Evolutionary conservation across 2,113 vertebrate species (phyloP).

Genomic region (Empidonax traillii): DNA sequence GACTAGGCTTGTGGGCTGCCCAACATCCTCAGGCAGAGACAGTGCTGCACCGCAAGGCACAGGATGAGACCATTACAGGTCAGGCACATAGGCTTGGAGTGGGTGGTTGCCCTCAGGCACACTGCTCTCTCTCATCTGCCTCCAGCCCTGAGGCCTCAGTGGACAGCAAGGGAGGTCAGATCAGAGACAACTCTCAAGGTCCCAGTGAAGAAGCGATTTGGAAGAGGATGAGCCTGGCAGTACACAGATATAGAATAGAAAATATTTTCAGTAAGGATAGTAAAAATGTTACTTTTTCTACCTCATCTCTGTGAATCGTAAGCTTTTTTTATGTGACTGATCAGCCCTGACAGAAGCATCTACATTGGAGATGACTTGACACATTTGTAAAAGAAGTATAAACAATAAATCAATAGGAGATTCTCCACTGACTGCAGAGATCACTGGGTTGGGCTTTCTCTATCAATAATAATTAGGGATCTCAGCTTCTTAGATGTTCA

Average conservation of each 20-base stretch:
- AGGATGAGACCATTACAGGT: background rate
- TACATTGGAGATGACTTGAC: background rate
- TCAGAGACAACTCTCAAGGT: background rate
- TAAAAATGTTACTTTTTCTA: background rate
- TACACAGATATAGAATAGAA: background rate
- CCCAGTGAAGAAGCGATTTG: background rate
- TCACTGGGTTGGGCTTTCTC: background rate
- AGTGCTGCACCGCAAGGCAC: background rate
- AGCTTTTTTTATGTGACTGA: background rate
- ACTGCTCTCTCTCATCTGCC: background rate
- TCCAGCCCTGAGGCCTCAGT: background rate
- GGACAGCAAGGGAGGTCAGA: background rate
- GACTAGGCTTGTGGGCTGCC: background rate
- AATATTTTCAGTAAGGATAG: background rate
- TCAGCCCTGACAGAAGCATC: background rate
- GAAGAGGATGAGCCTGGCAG: background rate
- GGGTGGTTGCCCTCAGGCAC: fast-evolving
- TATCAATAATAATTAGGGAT: background rate
- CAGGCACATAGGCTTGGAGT: background rate
- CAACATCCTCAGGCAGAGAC: background rate
- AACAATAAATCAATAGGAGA: background rate
- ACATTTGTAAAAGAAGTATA: background rate
- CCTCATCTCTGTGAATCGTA: background rate
- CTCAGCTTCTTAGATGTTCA: background rate
- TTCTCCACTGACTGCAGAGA: background rate